Conservation (phyloP, 2,113 vertebrate species). For the Pseudolaguvia tuberculata region DNA sequence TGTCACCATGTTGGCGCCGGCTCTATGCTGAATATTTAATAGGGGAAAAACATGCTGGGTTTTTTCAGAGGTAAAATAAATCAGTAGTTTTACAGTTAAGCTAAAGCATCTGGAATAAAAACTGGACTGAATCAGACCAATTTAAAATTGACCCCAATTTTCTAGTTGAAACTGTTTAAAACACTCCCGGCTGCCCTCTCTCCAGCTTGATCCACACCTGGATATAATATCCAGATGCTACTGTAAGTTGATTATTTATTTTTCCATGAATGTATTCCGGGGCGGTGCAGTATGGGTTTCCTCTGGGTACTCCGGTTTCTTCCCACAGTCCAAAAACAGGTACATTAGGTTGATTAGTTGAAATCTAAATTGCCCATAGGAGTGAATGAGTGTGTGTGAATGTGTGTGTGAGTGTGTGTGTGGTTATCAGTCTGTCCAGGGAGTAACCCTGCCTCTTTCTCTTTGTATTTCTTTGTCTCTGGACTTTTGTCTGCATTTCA, state of each 20-base stretch:
- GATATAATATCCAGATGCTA: slow-evolving; percentile 15
- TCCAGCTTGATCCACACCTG: slow-evolving; percentile 4
- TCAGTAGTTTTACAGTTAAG: not conserved
- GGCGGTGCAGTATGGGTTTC: too few relatives aligned
- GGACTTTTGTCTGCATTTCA: not conserved
- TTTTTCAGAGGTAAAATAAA: not conserved
- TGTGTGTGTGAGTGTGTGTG: too few relatives aligned
- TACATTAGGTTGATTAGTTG: too few relatives aligned
- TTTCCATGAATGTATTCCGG: too few relatives aligned
- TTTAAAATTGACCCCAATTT: not conserved
- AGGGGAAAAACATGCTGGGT: too few relatives aligned
- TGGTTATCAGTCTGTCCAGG: too few relatives aligned
- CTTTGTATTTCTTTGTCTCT: not conserved
- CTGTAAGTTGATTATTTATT: slow-evolving; percentile 4
- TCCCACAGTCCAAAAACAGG: too few relatives aligned
- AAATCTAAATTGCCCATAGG: too few relatives aligned
- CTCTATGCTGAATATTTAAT: too few relatives aligned
- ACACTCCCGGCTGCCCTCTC: not conserved
- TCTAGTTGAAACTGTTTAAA: not conserved
- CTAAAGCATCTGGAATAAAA: not conserved
- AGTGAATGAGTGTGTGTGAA: too few relatives aligned
- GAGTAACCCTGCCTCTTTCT: not conserved
- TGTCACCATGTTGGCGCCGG: not conserved
- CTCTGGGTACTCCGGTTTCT: too few relatives aligned
- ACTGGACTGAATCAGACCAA: not conserved